Conservation (phyloP, 2,113 vertebrate genomes). For the Fulmarus glacialis region DNA sequence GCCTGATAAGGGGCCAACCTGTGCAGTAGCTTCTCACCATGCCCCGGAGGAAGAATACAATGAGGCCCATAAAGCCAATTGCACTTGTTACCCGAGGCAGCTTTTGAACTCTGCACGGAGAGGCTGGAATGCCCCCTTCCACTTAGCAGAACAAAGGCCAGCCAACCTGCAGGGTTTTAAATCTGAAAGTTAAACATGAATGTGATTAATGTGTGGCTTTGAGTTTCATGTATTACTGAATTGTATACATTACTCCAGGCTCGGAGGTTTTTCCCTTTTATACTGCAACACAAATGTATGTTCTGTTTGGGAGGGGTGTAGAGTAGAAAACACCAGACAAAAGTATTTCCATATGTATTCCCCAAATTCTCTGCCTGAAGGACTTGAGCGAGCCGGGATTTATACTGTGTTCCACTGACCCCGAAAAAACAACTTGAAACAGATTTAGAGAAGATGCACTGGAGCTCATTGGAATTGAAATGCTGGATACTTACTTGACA, state of each 20-base stretch:
- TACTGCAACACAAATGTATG: constrained; percentile 44
- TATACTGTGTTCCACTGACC: constrained; percentile 58
- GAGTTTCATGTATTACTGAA: constrained; percentile 62
- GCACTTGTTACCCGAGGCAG: constrained; percentile 65
- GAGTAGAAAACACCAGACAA: constrained; percentile 37
- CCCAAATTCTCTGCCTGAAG: constrained; percentile 49
- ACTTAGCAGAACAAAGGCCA: constrained; percentile 61
- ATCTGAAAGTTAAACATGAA: constrained; percentile 53
- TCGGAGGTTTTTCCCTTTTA: constrained; percentile 41
- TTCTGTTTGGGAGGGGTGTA: constrained; percentile 45
- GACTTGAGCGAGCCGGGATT: constrained; percentile 37
- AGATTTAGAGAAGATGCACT: constrained; percentile 50
- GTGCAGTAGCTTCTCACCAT: background rate
- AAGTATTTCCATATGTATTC: constrained; percentile 70
- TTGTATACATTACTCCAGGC: constrained; percentile 58
- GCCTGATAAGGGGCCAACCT: constrained; percentile 41
- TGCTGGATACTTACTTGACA: constrained; percentile 23
- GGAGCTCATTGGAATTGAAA: constrained; percentile 32
- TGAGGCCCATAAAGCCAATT: constrained; percentile 26
- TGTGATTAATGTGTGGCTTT: constrained; percentile 70
- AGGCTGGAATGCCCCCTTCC: constrained; percentile 60
- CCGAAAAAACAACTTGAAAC: constrained; percentile 37
- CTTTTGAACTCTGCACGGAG: constrained; percentile 33
- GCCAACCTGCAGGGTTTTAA: constrained; percentile 49
- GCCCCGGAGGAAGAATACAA: constrained; percentile 1